Conservation (phyloP, 2,888 invertebrate genomes). For the Harpalus rubripes region DNA sequence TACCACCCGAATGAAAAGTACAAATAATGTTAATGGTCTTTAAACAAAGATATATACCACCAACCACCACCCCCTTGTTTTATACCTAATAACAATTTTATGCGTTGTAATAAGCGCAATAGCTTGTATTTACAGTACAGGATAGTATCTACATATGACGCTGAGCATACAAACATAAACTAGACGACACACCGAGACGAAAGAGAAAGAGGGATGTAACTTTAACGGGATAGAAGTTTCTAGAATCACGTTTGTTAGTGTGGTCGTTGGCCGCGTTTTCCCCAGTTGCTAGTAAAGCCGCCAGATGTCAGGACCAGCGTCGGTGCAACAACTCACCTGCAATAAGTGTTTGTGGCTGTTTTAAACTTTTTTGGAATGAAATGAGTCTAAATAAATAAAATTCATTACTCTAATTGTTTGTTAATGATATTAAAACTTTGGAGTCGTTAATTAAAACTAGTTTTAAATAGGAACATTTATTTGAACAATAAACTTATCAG, state of each 20-base stretch:
- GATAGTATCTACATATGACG: slow-evolving; percentile 1
- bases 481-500: too few relatives aligned
- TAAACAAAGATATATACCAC: slow-evolving; percentile 18
- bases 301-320: slow-evolving; percentile 15
- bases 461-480: too few relatives aligned
- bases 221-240: neutral
- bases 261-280: slow-evolving; percentile 26
- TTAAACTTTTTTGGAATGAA: neutral
- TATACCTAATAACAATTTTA: slow-evolving; percentile 22
- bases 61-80: neutral
- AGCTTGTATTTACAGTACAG: slow-evolving; percentile 16
- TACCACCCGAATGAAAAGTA: neutral
- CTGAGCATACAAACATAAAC: slow-evolving; percentile 1
- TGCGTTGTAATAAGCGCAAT: slow-evolving; percentile 25
- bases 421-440: too few relatives aligned
- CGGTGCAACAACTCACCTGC: neutral
- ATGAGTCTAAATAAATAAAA: too few relatives aligned
- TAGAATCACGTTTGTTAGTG: slow-evolving; percentile 21
- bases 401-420: too few relatives aligned
- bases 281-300: slow-evolving; percentile 21
- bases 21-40: neutral
- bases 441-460: too few relatives aligned
- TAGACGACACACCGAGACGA: neutral
- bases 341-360: neutral
- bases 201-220: neutral